These are phyloP conservation scores for Gasterosteus aculeatus DNA, from an alignment of 2,113 vertebrate species.

Conservation along the genomic window DNA sequence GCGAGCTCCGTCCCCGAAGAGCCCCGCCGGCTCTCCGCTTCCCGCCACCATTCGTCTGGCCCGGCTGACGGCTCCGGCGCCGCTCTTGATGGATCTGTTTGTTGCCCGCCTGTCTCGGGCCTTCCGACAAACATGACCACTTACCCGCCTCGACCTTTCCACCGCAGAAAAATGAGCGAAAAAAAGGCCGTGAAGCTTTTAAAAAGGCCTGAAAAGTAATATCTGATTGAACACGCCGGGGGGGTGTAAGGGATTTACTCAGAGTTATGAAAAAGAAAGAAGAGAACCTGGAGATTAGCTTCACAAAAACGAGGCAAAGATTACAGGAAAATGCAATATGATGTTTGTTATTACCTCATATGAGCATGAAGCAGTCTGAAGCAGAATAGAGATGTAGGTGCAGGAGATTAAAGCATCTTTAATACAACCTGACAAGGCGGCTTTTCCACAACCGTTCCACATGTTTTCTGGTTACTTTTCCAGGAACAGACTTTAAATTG, in stretches of 20 bases:
- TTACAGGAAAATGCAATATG: conserved; percentile 77
- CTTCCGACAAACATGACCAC: conserved; percentile 62
- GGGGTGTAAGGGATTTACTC: conserved; percentile 62
- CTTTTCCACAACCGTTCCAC: conserved; percentile 16
- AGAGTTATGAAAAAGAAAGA: conserved; percentile 74
- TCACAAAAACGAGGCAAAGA: conserved; percentile 65
- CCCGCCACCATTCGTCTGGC: conserved; percentile 54
- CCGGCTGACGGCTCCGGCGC: too few relatives aligned
- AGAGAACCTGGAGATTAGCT: conserved; percentile 70
- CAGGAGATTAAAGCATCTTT: conserved; percentile 24
- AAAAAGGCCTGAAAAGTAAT: conserved; percentile 70
- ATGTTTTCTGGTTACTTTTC: conserved; percentile 24
- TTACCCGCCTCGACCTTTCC: conserved; percentile 40
- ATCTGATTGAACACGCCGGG: conserved; percentile 73
- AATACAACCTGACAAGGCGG: conserved; percentile 7
- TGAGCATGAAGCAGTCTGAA: conserved; percentile 44
- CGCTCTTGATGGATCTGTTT: conserved; percentile 57
- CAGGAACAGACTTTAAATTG: conserved; percentile 28
- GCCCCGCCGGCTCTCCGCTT: conserved; percentile 19
- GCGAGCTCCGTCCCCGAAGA: conserved; percentile 31
- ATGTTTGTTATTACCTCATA: conserved; percentile 54
- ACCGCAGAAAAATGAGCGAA: conserved; percentile 44
- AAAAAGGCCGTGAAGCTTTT: conserved; percentile 32
- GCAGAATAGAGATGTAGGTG: conserved; percentile 10
- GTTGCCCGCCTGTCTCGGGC: conserved; percentile 40